Conservation (phyloP, 2,888 invertebrate genomes). For the Sisyra nigra region DNA sequence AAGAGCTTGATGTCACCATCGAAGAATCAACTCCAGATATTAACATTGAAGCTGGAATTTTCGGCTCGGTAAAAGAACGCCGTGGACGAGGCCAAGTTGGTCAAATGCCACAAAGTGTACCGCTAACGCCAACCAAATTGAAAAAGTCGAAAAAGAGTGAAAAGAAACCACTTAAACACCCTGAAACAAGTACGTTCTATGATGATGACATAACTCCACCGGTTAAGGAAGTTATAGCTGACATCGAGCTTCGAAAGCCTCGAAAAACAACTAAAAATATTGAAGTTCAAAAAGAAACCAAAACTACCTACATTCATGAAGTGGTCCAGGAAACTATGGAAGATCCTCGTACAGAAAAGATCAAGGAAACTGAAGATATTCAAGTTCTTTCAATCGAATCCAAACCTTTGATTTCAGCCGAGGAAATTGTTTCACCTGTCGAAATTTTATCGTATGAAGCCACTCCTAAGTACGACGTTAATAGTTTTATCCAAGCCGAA, state of each 20-base stretch:
- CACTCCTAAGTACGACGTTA: background rate
- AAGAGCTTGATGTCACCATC: background rate
- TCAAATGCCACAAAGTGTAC: background rate
- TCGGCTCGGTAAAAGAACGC: conserved; percentile 44
- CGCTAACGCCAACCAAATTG: background rate
- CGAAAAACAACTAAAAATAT: background rate
- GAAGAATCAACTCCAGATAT: conserved; percentile 8
- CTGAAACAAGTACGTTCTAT: background rate
- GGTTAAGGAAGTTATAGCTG: too few species aligned
- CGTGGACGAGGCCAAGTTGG: conserved; percentile 16
- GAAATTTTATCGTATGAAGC: background rate
- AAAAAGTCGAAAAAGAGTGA: conserved; percentile 3
- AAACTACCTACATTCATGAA: background rate
- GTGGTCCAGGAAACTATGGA: background rate
- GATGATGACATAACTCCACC: background rate
- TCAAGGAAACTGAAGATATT: conserved; percentile 3
- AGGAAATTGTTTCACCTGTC: too few species aligned
- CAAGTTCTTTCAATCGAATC: too few species aligned
- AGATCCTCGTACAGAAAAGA: conserved; percentile 2
- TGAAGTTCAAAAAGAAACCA: conserved; percentile 1
- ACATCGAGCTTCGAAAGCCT: too few species aligned
- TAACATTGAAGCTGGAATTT: conserved; percentile 37
- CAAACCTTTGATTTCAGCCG: too few species aligned
- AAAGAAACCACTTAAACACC: background rate
- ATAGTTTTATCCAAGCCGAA: background rate